phyloP scores from a whole-genome alignment of 2,113 vertebrate species.

The Rynchops niger region DNA sequence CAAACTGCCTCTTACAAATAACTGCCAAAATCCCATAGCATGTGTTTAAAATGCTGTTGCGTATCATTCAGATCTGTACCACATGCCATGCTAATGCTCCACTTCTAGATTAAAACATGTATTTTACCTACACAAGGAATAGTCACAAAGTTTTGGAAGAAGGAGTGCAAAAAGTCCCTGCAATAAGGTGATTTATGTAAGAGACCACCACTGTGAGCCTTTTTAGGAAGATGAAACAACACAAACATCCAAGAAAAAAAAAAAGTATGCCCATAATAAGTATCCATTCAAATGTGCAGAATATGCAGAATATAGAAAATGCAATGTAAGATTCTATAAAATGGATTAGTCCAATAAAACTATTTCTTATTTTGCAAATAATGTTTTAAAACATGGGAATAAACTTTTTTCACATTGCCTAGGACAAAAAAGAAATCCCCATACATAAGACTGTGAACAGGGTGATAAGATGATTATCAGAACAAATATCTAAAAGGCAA shows the following conservation, averaged over 20 bases:
- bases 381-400: background rate
- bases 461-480: background rate
- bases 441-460: background rate
- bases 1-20: background rate
- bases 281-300: background rate
- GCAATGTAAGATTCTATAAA: background rate
- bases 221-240: background rate
- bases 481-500: background rate
- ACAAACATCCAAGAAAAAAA: background rate
- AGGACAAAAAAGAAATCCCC: background rate
- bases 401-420: background rate
- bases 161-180: background rate
- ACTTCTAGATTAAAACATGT: background rate
- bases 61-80: background rate
- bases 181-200: background rate
- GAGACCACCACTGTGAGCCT: accelerated
- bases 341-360: background rate
- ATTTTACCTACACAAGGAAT: background rate
- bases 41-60: background rate
- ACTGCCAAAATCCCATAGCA: background rate
- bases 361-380: background rate
- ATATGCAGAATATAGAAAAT: background rate
- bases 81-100: background rate
- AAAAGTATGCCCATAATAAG: background rate
- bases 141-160: background rate